These are phyloP conservation scores for Julus scanicus DNA, from an alignment of 2,888 invertebrate genomes.

Conservation along the genomic window DNA sequence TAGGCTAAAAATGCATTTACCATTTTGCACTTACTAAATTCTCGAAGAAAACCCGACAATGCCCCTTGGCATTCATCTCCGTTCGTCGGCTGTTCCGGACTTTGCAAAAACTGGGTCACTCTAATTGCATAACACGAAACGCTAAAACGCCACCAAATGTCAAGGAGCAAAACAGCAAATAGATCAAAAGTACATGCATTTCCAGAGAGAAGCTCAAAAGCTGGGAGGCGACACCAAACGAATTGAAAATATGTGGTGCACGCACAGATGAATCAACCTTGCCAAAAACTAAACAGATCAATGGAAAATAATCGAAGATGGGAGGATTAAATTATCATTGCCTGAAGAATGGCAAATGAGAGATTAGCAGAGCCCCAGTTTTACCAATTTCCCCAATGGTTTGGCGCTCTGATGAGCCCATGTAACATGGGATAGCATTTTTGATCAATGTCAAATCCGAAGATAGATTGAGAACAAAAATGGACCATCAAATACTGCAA, in stretches of 20 bases:
- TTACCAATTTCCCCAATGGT: no score
- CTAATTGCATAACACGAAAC: background rate
- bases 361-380: no score
- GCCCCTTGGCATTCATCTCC: background rate
- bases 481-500: no score
- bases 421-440: no score
- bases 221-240: background rate
- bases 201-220: background rate
- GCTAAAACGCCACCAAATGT: constrained; percentile 29
- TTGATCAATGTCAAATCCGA: no score
- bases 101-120: background rate
- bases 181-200: constrained; percentile 20
- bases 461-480: no score
- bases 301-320: background rate
- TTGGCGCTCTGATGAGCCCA: no score
- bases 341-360: no score
- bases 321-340: no score
- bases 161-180: constrained; percentile 24
- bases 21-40: background rate
- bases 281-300: background rate
- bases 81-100: background rate
- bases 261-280: background rate
- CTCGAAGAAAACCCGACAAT: background rate
- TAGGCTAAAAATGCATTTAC: background rate
- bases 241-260: background rate